Evolutionary conservation across 2,888 invertebrate species (phyloP).

Genomic region (Allacma fusca): DNA sequence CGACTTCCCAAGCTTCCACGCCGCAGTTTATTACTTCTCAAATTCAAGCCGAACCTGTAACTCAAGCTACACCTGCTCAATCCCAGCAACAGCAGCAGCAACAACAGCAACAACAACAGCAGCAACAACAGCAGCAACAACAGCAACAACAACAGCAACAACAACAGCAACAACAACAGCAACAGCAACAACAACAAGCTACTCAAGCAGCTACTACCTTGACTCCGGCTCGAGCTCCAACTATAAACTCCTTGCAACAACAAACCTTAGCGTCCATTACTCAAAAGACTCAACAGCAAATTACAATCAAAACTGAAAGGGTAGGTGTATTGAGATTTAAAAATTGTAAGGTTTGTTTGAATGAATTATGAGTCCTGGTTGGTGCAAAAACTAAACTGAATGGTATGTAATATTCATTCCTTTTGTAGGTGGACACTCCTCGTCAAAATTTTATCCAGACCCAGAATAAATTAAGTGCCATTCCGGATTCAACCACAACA

Average conservation of each 20-base stretch:
- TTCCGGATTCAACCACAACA: slow-evolving; percentile 35
- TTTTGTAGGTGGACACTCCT: slow-evolving; percentile 21
- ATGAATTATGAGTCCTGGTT: too few species aligned
- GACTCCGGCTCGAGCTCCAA: neutral
- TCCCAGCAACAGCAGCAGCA: neutral
- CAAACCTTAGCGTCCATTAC: slow-evolving; percentile 41
- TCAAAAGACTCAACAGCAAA: slow-evolving; percentile 44
- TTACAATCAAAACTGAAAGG: slow-evolving; percentile 45
- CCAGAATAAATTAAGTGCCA: slow-evolving; percentile 36
- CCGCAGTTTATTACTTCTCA: slow-evolving; percentile 40
- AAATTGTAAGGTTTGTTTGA: too few species aligned
- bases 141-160: neutral
- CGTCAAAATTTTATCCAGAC: neutral
- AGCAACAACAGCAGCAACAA: neutral
- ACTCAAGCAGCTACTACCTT: neutral
- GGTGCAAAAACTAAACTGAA: too few species aligned
- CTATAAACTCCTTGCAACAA: slow-evolving; percentile 32
- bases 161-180: neutral
- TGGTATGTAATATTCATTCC: too few species aligned
- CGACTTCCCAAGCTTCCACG: slow-evolving; percentile 32
- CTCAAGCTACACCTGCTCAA: slow-evolving; percentile 40
- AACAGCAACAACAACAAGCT: neutral
- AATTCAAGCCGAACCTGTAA: slow-evolving; percentile 36
- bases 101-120: neutral
- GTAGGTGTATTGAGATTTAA: slow-evolving; percentile 6